phyloP scores from a whole-genome alignment of 92 coral and sea anemone genomes.

The Umimayanthus kanabou region DNA sequence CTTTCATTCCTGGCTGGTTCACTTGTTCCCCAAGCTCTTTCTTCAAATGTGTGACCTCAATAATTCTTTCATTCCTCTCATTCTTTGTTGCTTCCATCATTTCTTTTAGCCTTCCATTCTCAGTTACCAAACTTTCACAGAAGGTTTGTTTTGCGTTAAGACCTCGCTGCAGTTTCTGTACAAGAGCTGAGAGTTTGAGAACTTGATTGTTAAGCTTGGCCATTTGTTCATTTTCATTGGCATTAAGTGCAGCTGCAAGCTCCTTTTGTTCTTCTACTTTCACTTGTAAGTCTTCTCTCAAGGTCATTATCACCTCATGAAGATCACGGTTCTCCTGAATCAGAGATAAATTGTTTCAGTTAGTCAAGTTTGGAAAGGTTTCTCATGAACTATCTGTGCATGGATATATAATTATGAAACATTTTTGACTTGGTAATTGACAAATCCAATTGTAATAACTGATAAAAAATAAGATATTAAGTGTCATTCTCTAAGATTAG shows the following conservation, averaged over 20 bases:
- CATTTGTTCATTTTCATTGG: conserved; percentile 60
- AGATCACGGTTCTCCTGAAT: conserved; percentile 87
- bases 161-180: conserved; percentile 58
- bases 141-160: conserved; percentile 87
- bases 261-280: conserved; percentile 59
- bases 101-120: conserved; percentile 68
- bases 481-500: background rate
- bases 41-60: conserved; percentile 59
- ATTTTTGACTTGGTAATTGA: background rate
- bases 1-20: conserved; percentile 59
- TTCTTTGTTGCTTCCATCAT: conserved; percentile 60
- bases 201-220: conserved; percentile 62
- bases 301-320: conserved; percentile 73
- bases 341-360: background rate
- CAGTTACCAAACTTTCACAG: conserved; percentile 76
- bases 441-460: background rate
- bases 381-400: background rate
- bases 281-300: conserved; percentile 66
- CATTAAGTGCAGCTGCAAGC: conserved; percentile 54
- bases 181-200: conserved; percentile 54
- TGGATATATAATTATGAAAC: background rate
- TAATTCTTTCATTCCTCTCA: conserved; percentile 50
- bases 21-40: conserved; percentile 59
- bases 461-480: background rate
- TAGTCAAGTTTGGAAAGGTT: no score